Conservation (phyloP, 2,888 invertebrate genomes). For the Nephrotoma appendiculata region DNA sequence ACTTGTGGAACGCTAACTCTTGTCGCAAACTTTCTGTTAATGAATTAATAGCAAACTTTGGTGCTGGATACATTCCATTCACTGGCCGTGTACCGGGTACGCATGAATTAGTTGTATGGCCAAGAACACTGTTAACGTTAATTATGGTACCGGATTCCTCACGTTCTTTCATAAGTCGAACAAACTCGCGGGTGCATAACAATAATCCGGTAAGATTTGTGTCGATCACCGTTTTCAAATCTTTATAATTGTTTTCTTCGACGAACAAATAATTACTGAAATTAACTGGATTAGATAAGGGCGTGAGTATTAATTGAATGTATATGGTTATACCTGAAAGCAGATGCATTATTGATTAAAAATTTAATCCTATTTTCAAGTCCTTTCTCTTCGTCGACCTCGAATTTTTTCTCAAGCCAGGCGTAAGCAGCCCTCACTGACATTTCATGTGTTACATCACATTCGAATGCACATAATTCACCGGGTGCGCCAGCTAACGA, state of each 20-base stretch:
- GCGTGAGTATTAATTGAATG: background rate
- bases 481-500: conserved; percentile 18
- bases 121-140: conserved; percentile 20
- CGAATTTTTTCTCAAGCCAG: conserved; percentile 20
- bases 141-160: conserved; percentile 30
- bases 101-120: conserved; percentile 19
- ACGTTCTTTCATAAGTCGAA: conserved; percentile 35
- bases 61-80: conserved; percentile 20
- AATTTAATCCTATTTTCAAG: conserved; percentile 15
- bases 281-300: too few relatives aligned
- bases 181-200: conserved; percentile 36
- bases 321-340: conserved; percentile 2
- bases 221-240: conserved; percentile 30
- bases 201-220: conserved; percentile 38
- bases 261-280: conserved; percentile 16
- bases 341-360: conserved; percentile 18
- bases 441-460: conserved; percentile 19
- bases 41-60: conserved; percentile 24
- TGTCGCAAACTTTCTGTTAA: conserved; percentile 26
- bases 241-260: conserved; percentile 23
- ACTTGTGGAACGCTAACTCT: conserved; percentile 21
- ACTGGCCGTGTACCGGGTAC: conserved; percentile 20
- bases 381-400: conserved; percentile 5
- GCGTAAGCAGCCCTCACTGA: conserved; percentile 17
- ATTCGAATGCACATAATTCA: conserved; percentile 19